Conservation (phyloP, 2,888 invertebrate species). For the Brenthis ino region DNA sequence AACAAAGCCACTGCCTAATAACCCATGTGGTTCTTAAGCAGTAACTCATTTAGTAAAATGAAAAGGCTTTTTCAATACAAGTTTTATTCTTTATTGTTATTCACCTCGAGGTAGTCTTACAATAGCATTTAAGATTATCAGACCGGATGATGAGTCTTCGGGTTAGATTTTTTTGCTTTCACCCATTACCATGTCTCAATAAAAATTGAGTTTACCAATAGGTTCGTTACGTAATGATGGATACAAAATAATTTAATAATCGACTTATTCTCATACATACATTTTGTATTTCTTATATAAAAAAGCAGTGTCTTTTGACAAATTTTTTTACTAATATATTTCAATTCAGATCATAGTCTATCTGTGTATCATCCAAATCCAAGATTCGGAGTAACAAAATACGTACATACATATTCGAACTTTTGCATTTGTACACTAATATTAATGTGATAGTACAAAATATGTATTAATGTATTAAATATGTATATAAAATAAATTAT, state of each 20-base stretch:
- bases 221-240: slow-evolving; percentile 38
- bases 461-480: too few relatives aligned
- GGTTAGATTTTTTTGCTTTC: slow-evolving; percentile 71
- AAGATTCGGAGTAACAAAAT: too few relatives aligned
- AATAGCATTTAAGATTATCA: slow-evolving; percentile 74
- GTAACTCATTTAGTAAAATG: slow-evolving; percentile 78
- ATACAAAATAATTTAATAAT: not conserved
- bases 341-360: too few relatives aligned
- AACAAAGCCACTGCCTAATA: slow-evolving; percentile 73
- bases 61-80: slow-evolving; percentile 68
- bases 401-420: too few relatives aligned
- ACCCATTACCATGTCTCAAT: slow-evolving; percentile 69
- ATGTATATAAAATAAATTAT: too few relatives aligned
- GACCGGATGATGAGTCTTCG: slow-evolving; percentile 77
- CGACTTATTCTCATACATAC: not conserved
- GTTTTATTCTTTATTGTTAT: slow-evolving; percentile 59
- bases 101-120: slow-evolving; percentile 60
- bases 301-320: too few relatives aligned
- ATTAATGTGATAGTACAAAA: too few relatives aligned
- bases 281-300: too few relatives aligned
- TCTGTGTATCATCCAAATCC: too few relatives aligned
- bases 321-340: too few relatives aligned
- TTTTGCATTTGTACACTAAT: too few relatives aligned
- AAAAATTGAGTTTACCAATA: slow-evolving; percentile 55
- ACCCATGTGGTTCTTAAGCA: slow-evolving; percentile 53